Conservation (phyloP, 2,888 invertebrate genomes). For the Agriopis leucophaearia region DNA sequence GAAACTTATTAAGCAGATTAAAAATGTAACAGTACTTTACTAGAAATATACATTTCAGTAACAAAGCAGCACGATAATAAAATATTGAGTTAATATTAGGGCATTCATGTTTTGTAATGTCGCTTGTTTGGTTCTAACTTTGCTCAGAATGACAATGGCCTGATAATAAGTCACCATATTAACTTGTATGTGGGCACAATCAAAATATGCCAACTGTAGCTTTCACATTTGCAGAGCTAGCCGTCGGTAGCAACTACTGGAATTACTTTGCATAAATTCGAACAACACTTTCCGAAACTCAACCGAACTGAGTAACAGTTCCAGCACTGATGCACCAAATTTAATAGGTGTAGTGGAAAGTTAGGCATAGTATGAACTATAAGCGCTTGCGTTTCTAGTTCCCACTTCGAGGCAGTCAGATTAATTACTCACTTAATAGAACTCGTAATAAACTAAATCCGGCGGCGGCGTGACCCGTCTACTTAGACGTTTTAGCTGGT, state of each 20-base stretch:
- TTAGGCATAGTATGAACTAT: constrained; percentile 60
- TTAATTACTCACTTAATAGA: constrained; percentile 75
- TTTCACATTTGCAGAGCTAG: constrained; percentile 15
- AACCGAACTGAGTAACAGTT: constrained; percentile 44
- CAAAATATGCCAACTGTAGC: constrained; percentile 5
- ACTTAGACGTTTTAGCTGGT: constrained; percentile 71
- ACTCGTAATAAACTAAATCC: constrained; percentile 76
- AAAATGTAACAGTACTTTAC: no score
- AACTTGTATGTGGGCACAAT: not conserved
- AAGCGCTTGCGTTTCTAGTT: constrained; percentile 68
- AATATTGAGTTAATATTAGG: no score
- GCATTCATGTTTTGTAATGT: no score
- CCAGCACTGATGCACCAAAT: constrained; percentile 62
- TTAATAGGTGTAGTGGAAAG: constrained; percentile 65
- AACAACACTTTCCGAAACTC: constrained; percentile 35
- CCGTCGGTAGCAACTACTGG: constrained; percentile 16
- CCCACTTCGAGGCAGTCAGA: constrained; percentile 65
- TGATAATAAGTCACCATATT: not conserved
- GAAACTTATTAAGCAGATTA: no score
- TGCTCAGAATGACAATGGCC: not conserved
- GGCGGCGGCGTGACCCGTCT: constrained; percentile 70
- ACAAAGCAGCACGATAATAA: no score
- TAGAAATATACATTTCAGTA: no score
- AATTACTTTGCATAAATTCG: constrained; percentile 31
- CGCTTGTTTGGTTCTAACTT: not conserved